Conservation (phyloP, 2,113 vertebrate genomes). For the Phaethornis superciliosus region DNA sequence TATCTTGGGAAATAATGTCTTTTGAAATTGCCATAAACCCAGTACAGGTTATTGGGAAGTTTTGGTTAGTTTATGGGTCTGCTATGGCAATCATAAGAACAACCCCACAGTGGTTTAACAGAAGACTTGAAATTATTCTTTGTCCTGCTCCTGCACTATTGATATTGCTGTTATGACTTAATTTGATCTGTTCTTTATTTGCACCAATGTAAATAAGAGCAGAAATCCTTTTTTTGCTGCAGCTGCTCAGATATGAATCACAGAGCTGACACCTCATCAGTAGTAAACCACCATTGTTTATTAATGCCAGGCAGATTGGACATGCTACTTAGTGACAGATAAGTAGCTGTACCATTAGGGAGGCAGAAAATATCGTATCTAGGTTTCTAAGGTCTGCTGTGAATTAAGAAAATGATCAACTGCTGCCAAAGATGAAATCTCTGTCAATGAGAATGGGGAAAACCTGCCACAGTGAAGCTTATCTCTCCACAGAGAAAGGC, state of each 20-base stretch:
- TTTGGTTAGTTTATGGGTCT: slow-evolving; percentile 16
- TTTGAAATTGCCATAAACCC: slow-evolving; percentile 14
- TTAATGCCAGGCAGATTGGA: background rate
- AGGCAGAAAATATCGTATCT: background rate
- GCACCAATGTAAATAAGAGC: background rate
- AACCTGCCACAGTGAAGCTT: background rate
- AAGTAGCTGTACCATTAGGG: slow-evolving; percentile 25
- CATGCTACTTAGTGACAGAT: slow-evolving; percentile 36
- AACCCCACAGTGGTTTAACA: background rate
- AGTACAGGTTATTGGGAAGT: slow-evolving; percentile 6
- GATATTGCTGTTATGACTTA: background rate
- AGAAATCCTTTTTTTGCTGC: background rate
- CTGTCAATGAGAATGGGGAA: background rate
- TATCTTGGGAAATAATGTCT: slow-evolving; percentile 28
- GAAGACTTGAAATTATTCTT: background rate
- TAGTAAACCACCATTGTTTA: slow-evolving; percentile 32
- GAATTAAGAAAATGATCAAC: slow-evolving; percentile 55
- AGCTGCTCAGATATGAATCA: background rate
- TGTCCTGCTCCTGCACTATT: background rate
- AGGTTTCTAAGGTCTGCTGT: slow-evolving; percentile 40
- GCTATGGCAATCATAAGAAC: background rate
- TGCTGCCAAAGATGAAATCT: slow-evolving; percentile 41
- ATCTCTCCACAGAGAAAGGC: background rate
- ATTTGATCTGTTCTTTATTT: slow-evolving; percentile 5
- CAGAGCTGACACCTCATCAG: background rate